Evolutionary conservation across 2,113 vertebrate species (phyloP).

Genomic region (Platysternon megacephalum): DNA sequence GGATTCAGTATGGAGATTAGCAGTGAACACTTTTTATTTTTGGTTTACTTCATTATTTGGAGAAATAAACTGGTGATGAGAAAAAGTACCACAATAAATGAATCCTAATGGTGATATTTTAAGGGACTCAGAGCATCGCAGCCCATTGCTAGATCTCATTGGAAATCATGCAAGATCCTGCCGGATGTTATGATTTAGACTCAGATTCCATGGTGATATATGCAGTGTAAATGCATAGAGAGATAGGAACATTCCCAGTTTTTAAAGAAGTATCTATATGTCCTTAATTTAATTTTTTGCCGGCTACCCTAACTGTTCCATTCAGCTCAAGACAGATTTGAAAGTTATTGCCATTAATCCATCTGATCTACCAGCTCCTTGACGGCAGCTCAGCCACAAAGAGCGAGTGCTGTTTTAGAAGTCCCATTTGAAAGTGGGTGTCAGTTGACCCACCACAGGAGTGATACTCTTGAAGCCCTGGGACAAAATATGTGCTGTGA

Average conservation of each 20-base stretch:
- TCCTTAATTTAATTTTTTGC: neutral
- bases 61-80: neutral
- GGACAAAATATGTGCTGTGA: neutral
- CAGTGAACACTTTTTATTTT: neutral
- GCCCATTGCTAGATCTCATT: rapidly evolving
- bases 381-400: neutral
- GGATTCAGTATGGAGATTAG: neutral
- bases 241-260: neutral
- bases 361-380: neutral
- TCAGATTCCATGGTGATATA: neutral
- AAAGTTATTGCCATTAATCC: neutral
- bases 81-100: neutral
- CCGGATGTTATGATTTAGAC: neutral
- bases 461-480: neutral
- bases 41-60: neutral
- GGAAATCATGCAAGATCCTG: neutral
- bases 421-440: neutral
- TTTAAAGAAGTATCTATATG: neutral
- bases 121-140: neutral
- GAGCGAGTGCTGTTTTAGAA: neutral
- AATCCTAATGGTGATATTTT: neutral
- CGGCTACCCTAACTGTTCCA: neutral
- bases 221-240: neutral
- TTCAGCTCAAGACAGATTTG: neutral
- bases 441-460: neutral